Evolutionary conservation across 2,113 vertebrate species (phyloP), one percentile per base, ranked within the genome.

Genomic region (Poicephalus meyeri): DNA sequence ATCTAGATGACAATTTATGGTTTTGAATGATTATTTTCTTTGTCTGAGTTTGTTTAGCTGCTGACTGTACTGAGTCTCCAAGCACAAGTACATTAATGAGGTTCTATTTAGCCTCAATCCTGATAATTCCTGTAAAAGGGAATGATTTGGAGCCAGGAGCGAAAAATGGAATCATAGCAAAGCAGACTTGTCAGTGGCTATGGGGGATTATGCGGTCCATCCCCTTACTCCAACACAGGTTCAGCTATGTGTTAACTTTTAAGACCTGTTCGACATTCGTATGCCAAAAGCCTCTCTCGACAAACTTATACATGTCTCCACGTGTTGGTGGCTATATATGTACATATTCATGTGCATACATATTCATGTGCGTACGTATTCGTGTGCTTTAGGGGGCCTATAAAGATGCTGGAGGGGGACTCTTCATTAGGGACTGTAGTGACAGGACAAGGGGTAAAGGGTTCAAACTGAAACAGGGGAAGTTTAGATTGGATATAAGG

Each of bases 241-340:
- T 47, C 60, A 66, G 2, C 44, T 70, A 1, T 26, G 11, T 76
- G 39, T 60, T 42, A 15, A 55, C 12, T 86, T 86, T 19, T 16
- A 31, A 85, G 21, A 85, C 19, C 16, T 1, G 0, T 33, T 41
- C 29, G 47, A 39, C 1, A 1, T 7, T 0, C 0, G 2, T 37
- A 35, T 60, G 35, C n/a, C 61, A 50, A 13, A 83, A 50, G 39
- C 19, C n/a, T 69, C 23, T 7, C 46, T 63, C 7, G 5, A 23
- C 17, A 35, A 37, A 18, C 13, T 55, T 46, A 5, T 2, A 13
- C 13, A 8, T 2, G 0, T 55, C 56, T 71, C 37, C 3, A 2
- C 46, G 23, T 2, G 0, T 50, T 41, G 31, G 4, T 26, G 42
- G 5, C 79, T 56, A 6, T 60, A 10, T 52, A 41, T 15, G 26